Evolutionary conservation across 2,113 vertebrate genomes (phyloP).

Genomic region (Merops nubicus): DNA sequence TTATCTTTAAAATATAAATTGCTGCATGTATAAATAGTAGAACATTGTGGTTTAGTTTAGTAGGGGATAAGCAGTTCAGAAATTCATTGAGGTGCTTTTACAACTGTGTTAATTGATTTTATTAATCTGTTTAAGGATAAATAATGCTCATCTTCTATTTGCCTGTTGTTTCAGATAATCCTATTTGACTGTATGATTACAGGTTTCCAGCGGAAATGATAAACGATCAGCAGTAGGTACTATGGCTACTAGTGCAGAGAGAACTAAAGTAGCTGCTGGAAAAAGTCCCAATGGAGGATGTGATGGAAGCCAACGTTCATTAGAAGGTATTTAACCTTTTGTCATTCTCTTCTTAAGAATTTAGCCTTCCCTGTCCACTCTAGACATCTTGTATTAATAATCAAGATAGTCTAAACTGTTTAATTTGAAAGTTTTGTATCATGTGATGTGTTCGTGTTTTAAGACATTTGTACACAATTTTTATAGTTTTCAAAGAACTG

Average conservation of each 20-base stretch:
- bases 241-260: neutral
- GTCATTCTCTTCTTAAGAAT: neutral
- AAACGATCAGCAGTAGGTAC: neutral
- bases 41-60: neutral
- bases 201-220: neutral
- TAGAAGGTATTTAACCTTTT: slow-evolving; percentile 50
- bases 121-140: neutral
- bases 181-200: neutral
- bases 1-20: neutral
- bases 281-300: neutral
- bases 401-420: neutral
- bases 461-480: accelerated
- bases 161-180: neutral
- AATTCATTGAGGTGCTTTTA: neutral
- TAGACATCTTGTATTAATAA: neutral
- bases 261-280: neutral
- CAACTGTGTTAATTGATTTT: neutral
- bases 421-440: neutral
- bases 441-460: neutral
- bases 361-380: neutral
- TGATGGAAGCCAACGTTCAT: neutral
- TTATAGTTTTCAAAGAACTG: neutral
- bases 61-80: accelerated
- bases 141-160: neutral
- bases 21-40: neutral